These are phyloP conservation scores for Eurytoma adleriae DNA, from an alignment of 2,888 invertebrate species.

Conservation along the genomic window DNA sequence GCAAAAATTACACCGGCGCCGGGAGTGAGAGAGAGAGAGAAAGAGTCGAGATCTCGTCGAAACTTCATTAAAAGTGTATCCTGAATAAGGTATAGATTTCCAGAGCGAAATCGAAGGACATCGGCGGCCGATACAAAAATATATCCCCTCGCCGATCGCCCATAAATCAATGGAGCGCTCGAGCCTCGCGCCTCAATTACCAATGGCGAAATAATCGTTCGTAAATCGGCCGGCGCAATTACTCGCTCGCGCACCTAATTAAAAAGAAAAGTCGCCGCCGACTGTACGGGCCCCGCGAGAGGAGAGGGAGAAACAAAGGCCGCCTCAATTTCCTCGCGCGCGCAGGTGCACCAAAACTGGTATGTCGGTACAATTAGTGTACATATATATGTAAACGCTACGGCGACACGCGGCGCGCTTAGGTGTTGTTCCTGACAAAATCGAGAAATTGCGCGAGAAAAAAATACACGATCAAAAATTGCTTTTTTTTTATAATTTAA, in stretches of 20 bases:
- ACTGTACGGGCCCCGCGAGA: background rate
- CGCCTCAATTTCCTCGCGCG: background rate
- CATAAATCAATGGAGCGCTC: constrained; percentile 3
- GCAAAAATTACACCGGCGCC: background rate
- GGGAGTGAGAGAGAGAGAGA: background rate
- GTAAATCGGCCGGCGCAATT: constrained; percentile 31
- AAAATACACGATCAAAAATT: no score
- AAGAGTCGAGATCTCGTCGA: background rate
- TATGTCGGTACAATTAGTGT: constrained; percentile 16
- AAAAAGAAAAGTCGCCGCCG: constrained; percentile 22
- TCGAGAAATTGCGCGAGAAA: no score
- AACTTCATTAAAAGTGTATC: constrained; percentile 15
- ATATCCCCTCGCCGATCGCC: background rate
- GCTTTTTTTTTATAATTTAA: no score
- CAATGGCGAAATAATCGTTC: constrained; percentile 26
- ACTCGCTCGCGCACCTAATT: constrained; percentile 14
- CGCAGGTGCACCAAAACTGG: constrained; percentile 12
- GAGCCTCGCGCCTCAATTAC: constrained; percentile 18
- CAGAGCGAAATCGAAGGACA: constrained; percentile 18
- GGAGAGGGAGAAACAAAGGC: constrained; percentile 2
- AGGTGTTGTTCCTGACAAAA: no score
- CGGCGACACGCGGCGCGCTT: background rate
- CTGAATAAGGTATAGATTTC: constrained; percentile 24
- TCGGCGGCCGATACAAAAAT: constrained; percentile 9
- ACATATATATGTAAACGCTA: no score